Percentiles rank a stretch among this genome's conserved stretches.
Evolutionary conservation across 2,797 vertebrate genomes (phyloP).

Genomic region (Hippoglossus hippoglossus): DNA sequence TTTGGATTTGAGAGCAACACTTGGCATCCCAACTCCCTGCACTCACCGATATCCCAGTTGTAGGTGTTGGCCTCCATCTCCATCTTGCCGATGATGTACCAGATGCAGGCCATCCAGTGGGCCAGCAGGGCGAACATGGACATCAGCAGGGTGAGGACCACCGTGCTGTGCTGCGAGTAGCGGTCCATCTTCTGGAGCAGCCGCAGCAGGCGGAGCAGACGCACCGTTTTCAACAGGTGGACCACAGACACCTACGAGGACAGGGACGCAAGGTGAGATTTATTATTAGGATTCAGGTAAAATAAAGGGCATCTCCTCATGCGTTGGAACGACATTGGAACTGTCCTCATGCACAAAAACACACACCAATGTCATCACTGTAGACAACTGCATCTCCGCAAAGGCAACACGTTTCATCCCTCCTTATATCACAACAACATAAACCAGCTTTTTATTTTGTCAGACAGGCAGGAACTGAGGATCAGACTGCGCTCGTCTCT

Average conservation of each 20-base stretch:
- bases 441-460: conserved; percentile 28
- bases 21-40: not conserved
- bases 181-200: conserved; percentile 98
- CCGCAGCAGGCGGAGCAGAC: conserved; percentile 93
- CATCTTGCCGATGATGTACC: conserved; percentile 98
- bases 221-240: conserved; percentile 95
- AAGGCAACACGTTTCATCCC: conserved; percentile 12
- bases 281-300: conserved; percentile 1
- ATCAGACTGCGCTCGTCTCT: conserved; percentile 6
- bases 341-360: not conserved
- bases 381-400: not conserved
- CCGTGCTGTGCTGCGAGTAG: conserved; percentile 97
- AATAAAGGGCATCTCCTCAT: not conserved
- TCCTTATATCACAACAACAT: not conserved
- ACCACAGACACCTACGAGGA: conserved; percentile 93
- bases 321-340: not conserved
- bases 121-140: conserved; percentile 97
- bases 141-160: conserved; percentile 97
- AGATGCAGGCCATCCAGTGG: conserved; percentile 99
- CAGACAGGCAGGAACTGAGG: conserved; percentile 21
- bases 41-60: conserved; percentile 96
- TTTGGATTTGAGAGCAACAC: not conserved
- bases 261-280: not conserved
- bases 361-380: not conserved
- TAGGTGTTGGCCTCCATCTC: conserved; percentile 94